These are phyloP conservation scores for Trialeurodes vaporariorum DNA, from an alignment of 1,140 invertebrate genomes.

Conservation along the genomic window DNA sequence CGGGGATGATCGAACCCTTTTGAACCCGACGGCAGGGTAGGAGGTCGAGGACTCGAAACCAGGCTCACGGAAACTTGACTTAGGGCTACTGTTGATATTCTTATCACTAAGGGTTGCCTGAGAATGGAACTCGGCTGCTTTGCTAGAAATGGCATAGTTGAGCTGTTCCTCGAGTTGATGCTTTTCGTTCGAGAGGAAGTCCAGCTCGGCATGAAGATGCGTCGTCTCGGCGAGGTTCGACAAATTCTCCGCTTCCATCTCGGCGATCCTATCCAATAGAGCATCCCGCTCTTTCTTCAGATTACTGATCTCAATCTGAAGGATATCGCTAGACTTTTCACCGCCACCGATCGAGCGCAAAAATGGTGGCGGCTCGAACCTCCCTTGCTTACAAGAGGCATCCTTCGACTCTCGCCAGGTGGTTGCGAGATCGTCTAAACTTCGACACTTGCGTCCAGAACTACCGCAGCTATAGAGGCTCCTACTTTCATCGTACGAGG, in stretches of 20 bases:
- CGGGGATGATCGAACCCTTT: conserved; percentile 29
- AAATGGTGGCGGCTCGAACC: too few species aligned
- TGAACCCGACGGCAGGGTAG: conserved; percentile 21
- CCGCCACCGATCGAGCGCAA: background rate
- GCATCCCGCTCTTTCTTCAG: conserved; percentile 56
- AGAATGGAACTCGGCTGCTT: conserved; percentile 32
- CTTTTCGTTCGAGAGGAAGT: conserved; percentile 44
- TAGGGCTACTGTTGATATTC: too few species aligned
- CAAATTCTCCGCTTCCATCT: conserved; percentile 56
- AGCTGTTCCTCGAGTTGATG: conserved; percentile 49
- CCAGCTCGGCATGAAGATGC: conserved; percentile 46
- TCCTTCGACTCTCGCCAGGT: background rate
- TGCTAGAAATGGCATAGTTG: conserved; percentile 40
- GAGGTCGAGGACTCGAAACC: background rate
- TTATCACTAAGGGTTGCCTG: too few species aligned
- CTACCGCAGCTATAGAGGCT: background rate
- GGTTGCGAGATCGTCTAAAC: conserved; percentile 10
- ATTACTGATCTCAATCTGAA: conserved; percentile 28
- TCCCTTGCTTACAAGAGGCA: background rate
- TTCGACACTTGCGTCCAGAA: conserved; percentile 6
- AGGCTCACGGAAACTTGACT: background rate
- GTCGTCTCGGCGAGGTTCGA: conserved; percentile 47
- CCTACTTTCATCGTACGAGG: background rate
- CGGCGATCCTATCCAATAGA: conserved; percentile 51
- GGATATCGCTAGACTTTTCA: background rate